phyloP scores from a whole-genome alignment of 1,140 invertebrate species.

The Pissodes strobi region DNA sequence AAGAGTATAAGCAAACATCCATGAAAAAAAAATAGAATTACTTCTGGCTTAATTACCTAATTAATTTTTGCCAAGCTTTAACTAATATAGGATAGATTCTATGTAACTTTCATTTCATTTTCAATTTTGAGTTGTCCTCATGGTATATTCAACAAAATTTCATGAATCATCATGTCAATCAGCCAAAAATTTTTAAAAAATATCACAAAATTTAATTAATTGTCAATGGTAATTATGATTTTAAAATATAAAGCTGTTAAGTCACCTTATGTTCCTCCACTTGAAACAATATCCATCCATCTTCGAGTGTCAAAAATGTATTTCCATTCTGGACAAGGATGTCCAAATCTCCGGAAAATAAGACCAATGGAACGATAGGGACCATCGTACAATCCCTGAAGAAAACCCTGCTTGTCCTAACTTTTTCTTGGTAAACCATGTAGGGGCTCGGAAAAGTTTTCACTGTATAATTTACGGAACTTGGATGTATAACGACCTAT shows the following conservation, averaged over 20 bases:
- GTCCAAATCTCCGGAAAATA: conserved; percentile 76
- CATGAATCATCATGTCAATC: too few species aligned
- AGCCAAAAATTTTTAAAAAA: too few species aligned
- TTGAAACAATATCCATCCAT: conserved; percentile 83
- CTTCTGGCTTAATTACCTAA: too few species aligned
- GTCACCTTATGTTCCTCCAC: conserved; percentile 73
- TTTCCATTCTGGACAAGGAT: conserved; percentile 74
- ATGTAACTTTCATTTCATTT: neutral
- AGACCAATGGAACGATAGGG: conserved; percentile 74
- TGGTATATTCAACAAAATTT: too few species aligned
- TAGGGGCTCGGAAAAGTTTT: conserved; percentile 74
- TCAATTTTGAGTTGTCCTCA: too few species aligned
- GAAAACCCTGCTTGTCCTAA: conserved; percentile 79
- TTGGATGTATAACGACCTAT: conserved; percentile 74
- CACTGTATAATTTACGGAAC: conserved; percentile 73
- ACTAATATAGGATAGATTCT: neutral
- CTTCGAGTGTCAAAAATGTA: conserved; percentile 77
- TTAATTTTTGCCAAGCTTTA: neutral
- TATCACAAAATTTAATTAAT: too few species aligned
- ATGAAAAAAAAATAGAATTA: too few species aligned
- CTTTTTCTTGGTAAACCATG: conserved; percentile 81
- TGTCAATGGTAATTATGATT: too few species aligned
- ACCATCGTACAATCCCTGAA: conserved; percentile 82
- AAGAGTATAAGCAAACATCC: too few species aligned
- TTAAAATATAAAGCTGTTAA: too few species aligned